phyloP scores from a whole-genome alignment of 2,113 vertebrate species.

The Nanorana parkeri region DNA sequence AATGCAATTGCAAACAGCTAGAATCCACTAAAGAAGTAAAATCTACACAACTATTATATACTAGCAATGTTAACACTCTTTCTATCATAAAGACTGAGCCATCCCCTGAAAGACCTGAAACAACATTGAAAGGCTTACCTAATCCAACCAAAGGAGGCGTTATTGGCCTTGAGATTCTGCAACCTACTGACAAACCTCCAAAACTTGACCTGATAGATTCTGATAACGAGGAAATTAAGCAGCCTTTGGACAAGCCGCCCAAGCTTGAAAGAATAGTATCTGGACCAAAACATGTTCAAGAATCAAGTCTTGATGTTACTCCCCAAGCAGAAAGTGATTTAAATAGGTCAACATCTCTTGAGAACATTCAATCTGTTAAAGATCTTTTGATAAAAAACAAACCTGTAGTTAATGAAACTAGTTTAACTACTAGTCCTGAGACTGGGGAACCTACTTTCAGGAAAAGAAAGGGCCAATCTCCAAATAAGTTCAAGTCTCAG shows the following conservation, averaged over 20 bases:
- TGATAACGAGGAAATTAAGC: neutral
- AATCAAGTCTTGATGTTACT: neutral
- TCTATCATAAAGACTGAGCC: neutral
- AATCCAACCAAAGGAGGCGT: neutral
- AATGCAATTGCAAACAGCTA: slow-evolving; percentile 34
- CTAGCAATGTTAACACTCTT: no score
- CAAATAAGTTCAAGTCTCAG: neutral
- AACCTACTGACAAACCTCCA: neutral
- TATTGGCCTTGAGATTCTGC: neutral
- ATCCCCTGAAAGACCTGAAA: neutral
- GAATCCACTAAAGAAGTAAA: neutral
- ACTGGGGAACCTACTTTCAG: neutral
- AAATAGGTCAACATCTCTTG: neutral
- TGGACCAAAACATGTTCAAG: no score
- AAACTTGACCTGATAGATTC: neutral
- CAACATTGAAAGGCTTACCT: neutral
- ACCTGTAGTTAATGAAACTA: neutral
- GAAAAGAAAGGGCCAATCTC: neutral
- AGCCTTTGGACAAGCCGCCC: no score
- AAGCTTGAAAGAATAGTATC: no score
- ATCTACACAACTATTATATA: no score
- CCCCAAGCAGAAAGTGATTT: neutral
- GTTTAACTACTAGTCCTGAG: neutral
- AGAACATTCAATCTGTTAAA: neutral
- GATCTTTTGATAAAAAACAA: neutral